Base-by-base conservation (phyloP, 2,797 vertebrate genomes). In the Enteromius treurensis region DNA sequence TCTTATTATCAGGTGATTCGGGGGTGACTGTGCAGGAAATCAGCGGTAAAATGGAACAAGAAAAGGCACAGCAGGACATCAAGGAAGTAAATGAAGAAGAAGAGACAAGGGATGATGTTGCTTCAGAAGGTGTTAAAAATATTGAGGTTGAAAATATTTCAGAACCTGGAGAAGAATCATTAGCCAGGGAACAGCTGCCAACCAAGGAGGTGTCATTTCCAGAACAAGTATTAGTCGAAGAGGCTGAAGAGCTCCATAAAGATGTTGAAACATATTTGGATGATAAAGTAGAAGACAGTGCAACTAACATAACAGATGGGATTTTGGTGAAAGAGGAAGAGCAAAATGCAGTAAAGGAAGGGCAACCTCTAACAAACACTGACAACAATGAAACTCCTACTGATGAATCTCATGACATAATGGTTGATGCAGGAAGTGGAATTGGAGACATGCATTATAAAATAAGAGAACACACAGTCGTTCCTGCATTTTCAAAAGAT, bases 121-220 rank as follows among this genome's bases (percentile, higher is more conserved):
- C 94, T 17, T 32, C 93, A 80, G 93, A 93, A 1, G 87, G 93
- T 6, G 91, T 93, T 87, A 93, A 94, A 89, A 93, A 93, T 0
- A 32, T 68, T 65, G 90, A 81, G 58, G 85, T 80, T 19, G 87
- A 87, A 26, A 81, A 75, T 4, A 49, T 88, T 74, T 73, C 77
- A 84, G 89, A 90, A 67, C 53, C 34, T 40, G 19, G 17, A 79
- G 23, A 81, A 29, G 82, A 92, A 71, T 78, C 26, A 5, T 53
- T 73, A 47, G 42, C 3, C 23, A 40, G 4, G 47, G 60, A 84
- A 60, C 19, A 68, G 65, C 58, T 64, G 13, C 14, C 58, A 77
- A 70, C 82, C 49, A 76, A 80, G 77, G 65, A 86, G 58, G 47
- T 73, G 67, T 42, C 45, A 11, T 42, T 88, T 75, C 47, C 77